Evolutionary conservation across 2,888 invertebrate species (phyloP).

Genomic region (Eristalis tenax): DNA sequence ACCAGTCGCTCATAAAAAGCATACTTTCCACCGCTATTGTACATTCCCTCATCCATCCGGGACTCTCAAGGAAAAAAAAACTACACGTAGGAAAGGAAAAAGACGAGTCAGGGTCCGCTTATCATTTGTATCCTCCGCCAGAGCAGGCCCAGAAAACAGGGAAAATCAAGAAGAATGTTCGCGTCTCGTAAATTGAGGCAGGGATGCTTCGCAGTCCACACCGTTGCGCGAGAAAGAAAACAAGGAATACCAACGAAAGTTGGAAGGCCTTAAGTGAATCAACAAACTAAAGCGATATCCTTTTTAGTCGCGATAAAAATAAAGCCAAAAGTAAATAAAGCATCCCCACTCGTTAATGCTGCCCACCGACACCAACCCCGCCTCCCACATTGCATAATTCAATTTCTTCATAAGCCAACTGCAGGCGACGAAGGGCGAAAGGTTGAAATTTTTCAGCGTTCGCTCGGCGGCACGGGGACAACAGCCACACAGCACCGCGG

Average conservation of each 20-base stretch:
- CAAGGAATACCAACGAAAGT: background rate
- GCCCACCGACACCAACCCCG: background rate
- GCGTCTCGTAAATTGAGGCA: conserved; percentile 51
- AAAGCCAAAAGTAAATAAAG: conserved; percentile 37
- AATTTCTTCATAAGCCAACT: conserved; percentile 67
- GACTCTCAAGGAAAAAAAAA: conserved; percentile 28
- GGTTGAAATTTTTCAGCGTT: background rate
- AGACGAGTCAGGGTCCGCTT: conserved; percentile 28
- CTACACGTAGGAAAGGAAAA: background rate
- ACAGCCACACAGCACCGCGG: background rate
- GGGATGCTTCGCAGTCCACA: conserved; percentile 29
- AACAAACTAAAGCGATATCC: conserved; percentile 71
- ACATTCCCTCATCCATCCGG: conserved; percentile 7
- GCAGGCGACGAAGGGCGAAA: conserved; percentile 55
- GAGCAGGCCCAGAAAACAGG: background rate
- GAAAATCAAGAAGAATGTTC: conserved; percentile 47
- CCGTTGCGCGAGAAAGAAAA: conserved; percentile 8
- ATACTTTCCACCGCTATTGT: conserved; percentile 37
- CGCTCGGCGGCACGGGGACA: background rate
- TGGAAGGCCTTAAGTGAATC: conserved; percentile 65
- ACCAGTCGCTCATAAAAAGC: conserved; percentile 49
- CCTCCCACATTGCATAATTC: conserved; percentile 66
- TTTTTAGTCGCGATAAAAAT: conserved; percentile 48
- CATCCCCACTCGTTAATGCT: conserved; percentile 62
- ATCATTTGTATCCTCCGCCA: conserved; percentile 53